Conservation (phyloP, 2,113 vertebrate species). For the Chionomys nivalis region DNA sequence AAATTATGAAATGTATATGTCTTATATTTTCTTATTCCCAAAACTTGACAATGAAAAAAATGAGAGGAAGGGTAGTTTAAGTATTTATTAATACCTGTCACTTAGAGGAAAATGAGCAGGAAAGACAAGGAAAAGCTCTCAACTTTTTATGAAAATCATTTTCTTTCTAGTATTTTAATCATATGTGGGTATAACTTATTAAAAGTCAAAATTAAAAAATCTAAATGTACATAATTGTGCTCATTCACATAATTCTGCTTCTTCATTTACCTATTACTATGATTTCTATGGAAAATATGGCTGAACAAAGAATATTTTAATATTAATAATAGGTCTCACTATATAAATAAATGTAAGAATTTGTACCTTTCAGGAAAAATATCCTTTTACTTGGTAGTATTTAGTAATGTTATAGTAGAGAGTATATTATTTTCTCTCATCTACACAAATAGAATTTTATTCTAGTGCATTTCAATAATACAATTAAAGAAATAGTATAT, state of each 20-base stretch:
- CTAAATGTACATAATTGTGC: not conserved
- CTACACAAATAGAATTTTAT: not conserved
- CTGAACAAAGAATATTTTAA: not conserved
- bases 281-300: not conserved
- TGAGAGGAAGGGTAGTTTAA: not conserved
- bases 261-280: not conserved
- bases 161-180: not conserved
- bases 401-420: not conserved
- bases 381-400: not conserved
- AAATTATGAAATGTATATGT: not conserved
- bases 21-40: not conserved
- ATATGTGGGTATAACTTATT: not conserved
- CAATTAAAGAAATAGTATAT: not conserved
- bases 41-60: not conserved
- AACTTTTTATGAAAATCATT: not conserved
- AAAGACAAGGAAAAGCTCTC: not conserved
- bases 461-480: not conserved
- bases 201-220: not conserved
- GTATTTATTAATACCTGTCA: constrained; percentile 4
- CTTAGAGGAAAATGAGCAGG: not conserved
- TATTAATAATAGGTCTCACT: not conserved
- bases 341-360: not conserved
- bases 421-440: not conserved
- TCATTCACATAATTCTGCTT: not conserved
- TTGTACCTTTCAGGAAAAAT: not conserved